Percentiles rank a stretch among this genome's conserved stretches.
Conservation (phyloP, 1,140 invertebrate genomes). For the Pomacea maculata region DNA sequence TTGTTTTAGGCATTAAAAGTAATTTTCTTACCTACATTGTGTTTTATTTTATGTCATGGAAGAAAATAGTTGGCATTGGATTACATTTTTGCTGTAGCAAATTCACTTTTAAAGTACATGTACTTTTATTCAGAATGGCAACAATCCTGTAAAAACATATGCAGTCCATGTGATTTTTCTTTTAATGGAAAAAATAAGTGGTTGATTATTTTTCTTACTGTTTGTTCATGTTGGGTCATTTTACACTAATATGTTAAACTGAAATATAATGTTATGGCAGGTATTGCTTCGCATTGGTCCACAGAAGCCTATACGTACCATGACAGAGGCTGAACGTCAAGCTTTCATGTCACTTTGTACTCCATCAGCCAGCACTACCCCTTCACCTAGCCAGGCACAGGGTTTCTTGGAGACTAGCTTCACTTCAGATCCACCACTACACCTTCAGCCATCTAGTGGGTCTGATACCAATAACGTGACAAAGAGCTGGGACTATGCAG, state of each 20-base stretch:
- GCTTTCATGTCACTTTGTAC: slow-evolving; percentile 39
- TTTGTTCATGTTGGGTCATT: background rate
- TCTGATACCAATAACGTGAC: slow-evolving; percentile 5
- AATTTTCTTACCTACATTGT: too few species aligned
- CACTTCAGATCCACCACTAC: slow-evolving; percentile 13
- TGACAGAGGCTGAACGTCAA: slow-evolving; percentile 52
- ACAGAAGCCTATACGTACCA: slow-evolving; percentile 62
- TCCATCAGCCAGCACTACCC: slow-evolving; percentile 31
- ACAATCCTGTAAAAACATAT: too few species aligned
- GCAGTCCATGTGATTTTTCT: too few species aligned
- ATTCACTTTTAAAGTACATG: too few species aligned
- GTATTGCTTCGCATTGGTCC: slow-evolving; percentile 65
- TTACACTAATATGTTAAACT: background rate
- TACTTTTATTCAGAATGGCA: too few species aligned
- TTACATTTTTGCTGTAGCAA: too few species aligned
- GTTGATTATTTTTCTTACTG: background rate
- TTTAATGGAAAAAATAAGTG: background rate
- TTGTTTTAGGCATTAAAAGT: too few species aligned
- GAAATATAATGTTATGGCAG: slow-evolving; percentile 31
- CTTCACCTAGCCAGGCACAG: slow-evolving; percentile 22
- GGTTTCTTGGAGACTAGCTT: slow-evolving; percentile 31
- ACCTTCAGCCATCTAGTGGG: slow-evolving; percentile 12
- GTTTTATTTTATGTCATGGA: too few species aligned
- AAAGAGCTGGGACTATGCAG: slow-evolving; percentile 28
- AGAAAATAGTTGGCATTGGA: too few species aligned